Evolutionary conservation across 2,113 vertebrate species (phyloP), one percentile per base, ranked within the genome.

Genomic region (Oophaga pumilio): DNA sequence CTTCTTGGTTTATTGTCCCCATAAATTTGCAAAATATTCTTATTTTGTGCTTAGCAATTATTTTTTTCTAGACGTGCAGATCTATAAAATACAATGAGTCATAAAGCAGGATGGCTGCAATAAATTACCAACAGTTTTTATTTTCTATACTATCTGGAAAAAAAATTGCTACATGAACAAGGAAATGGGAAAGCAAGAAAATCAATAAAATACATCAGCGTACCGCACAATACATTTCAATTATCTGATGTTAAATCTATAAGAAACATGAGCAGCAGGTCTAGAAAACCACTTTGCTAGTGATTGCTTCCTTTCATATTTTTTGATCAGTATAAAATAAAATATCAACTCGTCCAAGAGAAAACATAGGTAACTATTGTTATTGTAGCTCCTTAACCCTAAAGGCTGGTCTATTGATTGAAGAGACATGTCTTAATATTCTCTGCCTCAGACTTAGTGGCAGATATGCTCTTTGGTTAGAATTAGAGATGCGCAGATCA

Each of bases 141-240:
- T 71, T 57, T 68, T 56, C 49, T 68, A 43, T 50, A 66, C 17
- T 84, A 74, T 76, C 18, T 57, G 57, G 6, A 49, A 18, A 18
- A 76, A 83, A 86, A 43, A 7, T 50, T 76, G n/a, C 59, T 69
- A 74, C 18, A 77, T 68, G 80, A 49, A 84, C 43, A 84, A 68
- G 80, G 86, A 88, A 83, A 83, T 83, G 28, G 60, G 49, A 22
- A 69, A 81, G 66, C n/a, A 28, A 68, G 52, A 87, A 88, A 88
- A 84, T 88, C 87, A 76, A 88, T 88, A 83, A 88, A 77, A 84
- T 80, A 76, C 71, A 84, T 88, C 87, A 77, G 17, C 6, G 56
- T 22, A 76, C 50, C 57, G 76, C 57, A 74, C 69, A 87, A 87
- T 83, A 76, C 80, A 77, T 88, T 77, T 84, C 87, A 88, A 88